These are phyloP conservation scores for Ascidia mentula DNA, from an alignment of 23 tunicate genomes.

Conservation along the genomic window DNA sequence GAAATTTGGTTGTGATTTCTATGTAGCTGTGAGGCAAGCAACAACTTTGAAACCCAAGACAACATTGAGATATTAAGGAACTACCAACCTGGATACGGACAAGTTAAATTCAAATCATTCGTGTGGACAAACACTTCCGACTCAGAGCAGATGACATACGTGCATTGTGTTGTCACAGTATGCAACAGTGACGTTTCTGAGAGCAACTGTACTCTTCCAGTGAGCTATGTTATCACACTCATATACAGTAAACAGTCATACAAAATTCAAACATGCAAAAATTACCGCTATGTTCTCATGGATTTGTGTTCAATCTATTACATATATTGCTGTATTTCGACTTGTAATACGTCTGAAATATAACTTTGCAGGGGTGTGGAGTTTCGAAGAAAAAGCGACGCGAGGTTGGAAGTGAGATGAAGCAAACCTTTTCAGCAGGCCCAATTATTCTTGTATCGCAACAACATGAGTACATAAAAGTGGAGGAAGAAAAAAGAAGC, in stretches of 20 bases:
- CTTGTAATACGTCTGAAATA: neutral
- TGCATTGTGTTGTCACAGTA: neutral
- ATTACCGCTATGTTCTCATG: too few relatives aligned
- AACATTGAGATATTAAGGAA: neutral
- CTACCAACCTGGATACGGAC: neutral
- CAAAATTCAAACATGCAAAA: too few relatives aligned
- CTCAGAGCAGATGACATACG: neutral
- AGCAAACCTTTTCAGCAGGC: neutral
- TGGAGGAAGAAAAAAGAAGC: too few relatives aligned
- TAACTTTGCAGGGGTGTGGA: neutral
- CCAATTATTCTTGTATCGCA: neutral
- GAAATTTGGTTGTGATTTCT: neutral
- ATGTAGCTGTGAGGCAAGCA: neutral
- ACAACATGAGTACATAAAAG: neutral
- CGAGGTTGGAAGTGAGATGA: neutral
- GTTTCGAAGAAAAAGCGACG: neutral
- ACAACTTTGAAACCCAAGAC: neutral
- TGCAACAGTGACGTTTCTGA: conserved; percentile 8
- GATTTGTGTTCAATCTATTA: too few relatives aligned
- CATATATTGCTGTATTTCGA: too few relatives aligned
- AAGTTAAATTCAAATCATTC: neutral
- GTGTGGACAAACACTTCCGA: neutral
- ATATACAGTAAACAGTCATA: too few relatives aligned
- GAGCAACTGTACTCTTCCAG: neutral
- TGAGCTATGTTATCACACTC: too few relatives aligned